phyloP scores from a whole-genome alignment of 2,113 vertebrate species.

The Fregetta grallaria region DNA sequence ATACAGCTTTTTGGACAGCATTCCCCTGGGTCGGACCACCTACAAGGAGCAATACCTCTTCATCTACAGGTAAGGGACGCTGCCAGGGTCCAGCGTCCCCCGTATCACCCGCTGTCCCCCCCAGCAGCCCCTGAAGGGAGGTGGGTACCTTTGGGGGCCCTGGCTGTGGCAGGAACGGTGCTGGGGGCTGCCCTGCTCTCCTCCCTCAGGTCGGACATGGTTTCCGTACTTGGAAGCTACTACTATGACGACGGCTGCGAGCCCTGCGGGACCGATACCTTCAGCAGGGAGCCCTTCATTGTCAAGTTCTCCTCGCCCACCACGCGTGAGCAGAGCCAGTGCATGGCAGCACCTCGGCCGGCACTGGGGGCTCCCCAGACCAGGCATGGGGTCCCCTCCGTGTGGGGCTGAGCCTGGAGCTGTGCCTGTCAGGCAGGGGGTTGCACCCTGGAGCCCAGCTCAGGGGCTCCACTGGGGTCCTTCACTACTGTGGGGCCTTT shows the following conservation, averaged over 20 bases:
- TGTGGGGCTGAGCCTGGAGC: rapidly evolving
- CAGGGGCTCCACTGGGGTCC: background rate
- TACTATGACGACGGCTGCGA: constrained; percentile 81
- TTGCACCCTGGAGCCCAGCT: background rate
- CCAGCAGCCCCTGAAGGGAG: background rate
- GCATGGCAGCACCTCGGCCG: rapidly evolving
- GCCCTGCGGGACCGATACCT: constrained; percentile 75
- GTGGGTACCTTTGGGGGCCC: background rate
- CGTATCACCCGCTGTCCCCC: rapidly evolving
- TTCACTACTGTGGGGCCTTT: background rate
- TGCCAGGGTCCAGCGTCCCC: rapidly evolving
- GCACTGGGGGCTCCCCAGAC: rapidly evolving
- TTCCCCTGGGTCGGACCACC: constrained; percentile 80
- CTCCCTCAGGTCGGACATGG: constrained; percentile 70
- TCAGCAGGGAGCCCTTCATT: constrained; percentile 89
- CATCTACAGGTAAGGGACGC: constrained; percentile 81
- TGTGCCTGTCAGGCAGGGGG: background rate
- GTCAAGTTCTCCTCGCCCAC: constrained; percentile 80
- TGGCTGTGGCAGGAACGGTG: background rate
- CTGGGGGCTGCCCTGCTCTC: background rate
- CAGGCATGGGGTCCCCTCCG: background rate
- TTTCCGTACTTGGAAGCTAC: constrained; percentile 80
- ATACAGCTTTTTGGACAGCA: constrained; percentile 78
- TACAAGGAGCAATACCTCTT: constrained; percentile 92
- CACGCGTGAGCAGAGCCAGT: constrained; percentile 34